Conservation (phyloP, 2,113 vertebrate species). For the Sialia sialis region DNA sequence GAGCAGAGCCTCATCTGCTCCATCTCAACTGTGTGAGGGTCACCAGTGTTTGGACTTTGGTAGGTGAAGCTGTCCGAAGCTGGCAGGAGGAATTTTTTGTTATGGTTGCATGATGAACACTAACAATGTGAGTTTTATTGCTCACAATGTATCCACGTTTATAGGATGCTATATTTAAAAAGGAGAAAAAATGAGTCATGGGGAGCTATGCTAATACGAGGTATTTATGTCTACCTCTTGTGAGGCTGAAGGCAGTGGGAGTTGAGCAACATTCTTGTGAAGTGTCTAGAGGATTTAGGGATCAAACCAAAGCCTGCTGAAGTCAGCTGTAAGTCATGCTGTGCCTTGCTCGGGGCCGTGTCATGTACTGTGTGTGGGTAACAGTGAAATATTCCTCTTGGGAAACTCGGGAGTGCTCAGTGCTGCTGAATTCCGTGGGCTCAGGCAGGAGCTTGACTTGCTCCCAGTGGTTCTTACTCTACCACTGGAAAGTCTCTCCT, state of each 20-base stretch:
- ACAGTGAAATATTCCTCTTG: not conserved
- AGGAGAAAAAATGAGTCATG: conserved; percentile 47
- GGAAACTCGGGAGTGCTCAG: rapidly evolving
- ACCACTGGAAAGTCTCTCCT: not conserved
- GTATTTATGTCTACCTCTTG: conserved; percentile 35
- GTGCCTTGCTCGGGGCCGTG: rapidly evolving
- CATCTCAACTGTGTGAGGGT: not conserved
- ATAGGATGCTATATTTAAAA: conserved; percentile 51
- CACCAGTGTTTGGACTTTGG: not conserved
- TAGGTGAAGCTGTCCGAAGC: not conserved
- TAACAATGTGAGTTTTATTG: conserved; percentile 10
- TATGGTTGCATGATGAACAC: not conserved
- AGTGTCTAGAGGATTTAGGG: not conserved
- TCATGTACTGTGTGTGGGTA: not conserved
- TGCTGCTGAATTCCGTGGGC: not conserved
- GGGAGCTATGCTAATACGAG: conserved; percentile 11
- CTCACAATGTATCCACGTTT: not conserved
- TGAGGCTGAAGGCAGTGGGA: conserved; percentile 17
- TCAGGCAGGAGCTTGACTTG: rapidly evolving
- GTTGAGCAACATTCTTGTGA: not conserved
- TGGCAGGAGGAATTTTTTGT: not conserved
- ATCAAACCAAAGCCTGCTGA: not conserved
- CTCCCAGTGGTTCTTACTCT: rapidly evolving
- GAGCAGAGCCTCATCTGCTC: not conserved
- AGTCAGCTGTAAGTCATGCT: not conserved